Conservation (phyloP, 1,140 invertebrate species). For the Drosophila bocqueti region DNA sequence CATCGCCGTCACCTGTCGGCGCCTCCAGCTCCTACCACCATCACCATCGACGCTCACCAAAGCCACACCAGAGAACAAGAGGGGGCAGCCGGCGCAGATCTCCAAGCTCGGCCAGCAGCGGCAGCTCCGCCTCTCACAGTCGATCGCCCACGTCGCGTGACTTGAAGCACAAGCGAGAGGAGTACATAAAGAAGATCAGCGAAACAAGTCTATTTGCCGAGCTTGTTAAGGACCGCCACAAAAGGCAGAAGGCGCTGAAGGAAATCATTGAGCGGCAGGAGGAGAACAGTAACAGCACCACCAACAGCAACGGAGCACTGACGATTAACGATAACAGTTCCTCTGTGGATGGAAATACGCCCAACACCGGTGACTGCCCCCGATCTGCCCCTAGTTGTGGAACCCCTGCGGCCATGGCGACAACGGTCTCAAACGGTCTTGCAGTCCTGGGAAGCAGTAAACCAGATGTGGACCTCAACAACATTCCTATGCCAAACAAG, state of each 20-base stretch:
- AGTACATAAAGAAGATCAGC: constrained; percentile 90
- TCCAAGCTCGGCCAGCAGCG: constrained; percentile 68
- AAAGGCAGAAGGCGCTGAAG: constrained; percentile 89
- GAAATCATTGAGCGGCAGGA: constrained; percentile 87
- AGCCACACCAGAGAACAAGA: constrained; percentile 48
- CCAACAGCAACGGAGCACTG: constrained; percentile 78
- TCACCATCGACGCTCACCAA: constrained; percentile 66
- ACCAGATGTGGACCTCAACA: constrained; percentile 86
- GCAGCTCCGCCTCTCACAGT: constrained; percentile 57
- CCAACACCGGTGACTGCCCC: constrained; percentile 50
- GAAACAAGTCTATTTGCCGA: constrained; percentile 95
- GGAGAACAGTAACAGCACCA: constrained; percentile 85
- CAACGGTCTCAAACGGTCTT: constrained; percentile 67
- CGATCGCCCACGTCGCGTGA: constrained; percentile 71
- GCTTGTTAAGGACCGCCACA: constrained; percentile 93
- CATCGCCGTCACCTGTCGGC: constrained; percentile 59
- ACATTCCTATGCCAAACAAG: constrained; percentile 88
- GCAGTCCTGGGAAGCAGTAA: constrained; percentile 56
- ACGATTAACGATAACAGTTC: constrained; percentile 81
- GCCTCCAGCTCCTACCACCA: constrained; percentile 64
- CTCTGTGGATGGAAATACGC: constrained; percentile 74
- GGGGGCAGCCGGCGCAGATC: constrained; percentile 61
- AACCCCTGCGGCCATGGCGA: constrained; percentile 37
- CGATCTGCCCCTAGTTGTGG: constrained; percentile 37
- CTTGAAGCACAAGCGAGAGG: constrained; percentile 86